Conservation (phyloP, 2,888 invertebrate genomes). For the Mamestra brassicae region DNA sequence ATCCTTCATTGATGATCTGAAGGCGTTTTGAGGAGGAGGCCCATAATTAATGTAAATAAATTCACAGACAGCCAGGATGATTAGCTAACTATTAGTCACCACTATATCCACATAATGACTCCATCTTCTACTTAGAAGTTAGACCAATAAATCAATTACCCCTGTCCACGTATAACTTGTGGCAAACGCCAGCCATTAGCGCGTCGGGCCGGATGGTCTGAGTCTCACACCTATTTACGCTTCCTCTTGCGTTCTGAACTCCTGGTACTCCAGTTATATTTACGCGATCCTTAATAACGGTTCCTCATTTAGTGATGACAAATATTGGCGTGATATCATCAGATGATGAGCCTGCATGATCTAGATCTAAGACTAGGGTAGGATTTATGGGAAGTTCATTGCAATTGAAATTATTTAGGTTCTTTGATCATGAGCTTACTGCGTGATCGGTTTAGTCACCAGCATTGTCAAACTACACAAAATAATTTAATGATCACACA, state of each 20-base stretch:
- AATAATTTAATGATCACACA: conserved; percentile 42
- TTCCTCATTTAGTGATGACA: conserved; percentile 59
- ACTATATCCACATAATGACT: conserved; percentile 31
- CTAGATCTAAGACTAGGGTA: conserved; percentile 45
- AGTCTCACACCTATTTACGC: conserved; percentile 90
- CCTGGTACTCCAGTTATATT: conserved; percentile 77
- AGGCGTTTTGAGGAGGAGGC: neutral
- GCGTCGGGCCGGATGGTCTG: conserved; percentile 87
- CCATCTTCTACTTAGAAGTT: conserved; percentile 36
- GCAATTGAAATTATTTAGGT: conserved; percentile 45
- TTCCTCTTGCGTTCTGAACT: conserved; percentile 85
- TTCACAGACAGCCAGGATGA: conserved; percentile 6
- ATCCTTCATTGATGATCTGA: neutral
- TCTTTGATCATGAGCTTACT: conserved; percentile 33
- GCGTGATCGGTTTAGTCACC: conserved; percentile 42
- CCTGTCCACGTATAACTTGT: conserved; percentile 63
- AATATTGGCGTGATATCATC: conserved; percentile 59
- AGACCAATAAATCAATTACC: conserved; percentile 48
- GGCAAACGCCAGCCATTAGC: conserved; percentile 80
- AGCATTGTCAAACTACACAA: conserved; percentile 21
- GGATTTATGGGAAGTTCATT: conserved; percentile 58
- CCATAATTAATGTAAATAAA: neutral
- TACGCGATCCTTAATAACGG: conserved; percentile 56
- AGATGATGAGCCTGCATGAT: conserved; percentile 48
- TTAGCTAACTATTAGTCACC: conserved; percentile 29